phyloP scores from a whole-genome alignment of 2,888 invertebrate species.

The Andrena fulva region DNA sequence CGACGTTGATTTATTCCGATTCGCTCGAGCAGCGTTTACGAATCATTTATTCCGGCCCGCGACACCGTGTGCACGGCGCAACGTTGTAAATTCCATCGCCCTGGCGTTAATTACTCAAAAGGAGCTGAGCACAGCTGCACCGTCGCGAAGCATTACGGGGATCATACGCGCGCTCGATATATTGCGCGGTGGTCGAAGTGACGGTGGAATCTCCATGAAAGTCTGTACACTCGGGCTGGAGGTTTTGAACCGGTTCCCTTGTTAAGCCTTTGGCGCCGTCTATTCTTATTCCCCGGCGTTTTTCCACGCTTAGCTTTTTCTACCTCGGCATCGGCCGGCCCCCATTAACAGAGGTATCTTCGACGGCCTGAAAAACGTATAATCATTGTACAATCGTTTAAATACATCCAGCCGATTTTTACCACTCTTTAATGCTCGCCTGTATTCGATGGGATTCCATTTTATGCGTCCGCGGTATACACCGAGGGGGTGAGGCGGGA shows the following conservation, averaged over 20 bases:
- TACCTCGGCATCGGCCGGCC: conserved; percentile 36
- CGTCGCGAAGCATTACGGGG: conserved; percentile 35
- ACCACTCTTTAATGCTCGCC: conserved; percentile 32
- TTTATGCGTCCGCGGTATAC: conserved; percentile 19
- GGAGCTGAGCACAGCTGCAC: conserved; percentile 8
- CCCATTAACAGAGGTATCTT: conserved; percentile 55
- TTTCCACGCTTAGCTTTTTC: conserved; percentile 55
- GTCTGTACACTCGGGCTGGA: conserved; percentile 47
- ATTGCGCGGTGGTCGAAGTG: conserved; percentile 39
- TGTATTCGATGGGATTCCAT: conserved; percentile 1
- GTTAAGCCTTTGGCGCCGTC: conserved; percentile 71
- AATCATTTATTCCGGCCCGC: neutral
- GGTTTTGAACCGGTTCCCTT: conserved; percentile 67
- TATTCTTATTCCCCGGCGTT: conserved; percentile 60
- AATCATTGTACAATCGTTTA: conserved; percentile 56
- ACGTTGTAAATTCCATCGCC: conserved; percentile 14
- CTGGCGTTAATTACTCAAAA: conserved; percentile 25
- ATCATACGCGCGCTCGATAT: conserved; percentile 31
- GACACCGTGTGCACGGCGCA: neutral
- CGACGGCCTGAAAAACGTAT: conserved; percentile 34
- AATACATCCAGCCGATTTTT: conserved; percentile 47
- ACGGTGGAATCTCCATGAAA: conserved; percentile 52
- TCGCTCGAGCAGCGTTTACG: neutral
- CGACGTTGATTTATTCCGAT: neutral
- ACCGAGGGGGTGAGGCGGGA: neutral